phyloP scores from a whole-genome alignment of 2,888 invertebrate genomes.

The Habroteleia sp. region DNA sequence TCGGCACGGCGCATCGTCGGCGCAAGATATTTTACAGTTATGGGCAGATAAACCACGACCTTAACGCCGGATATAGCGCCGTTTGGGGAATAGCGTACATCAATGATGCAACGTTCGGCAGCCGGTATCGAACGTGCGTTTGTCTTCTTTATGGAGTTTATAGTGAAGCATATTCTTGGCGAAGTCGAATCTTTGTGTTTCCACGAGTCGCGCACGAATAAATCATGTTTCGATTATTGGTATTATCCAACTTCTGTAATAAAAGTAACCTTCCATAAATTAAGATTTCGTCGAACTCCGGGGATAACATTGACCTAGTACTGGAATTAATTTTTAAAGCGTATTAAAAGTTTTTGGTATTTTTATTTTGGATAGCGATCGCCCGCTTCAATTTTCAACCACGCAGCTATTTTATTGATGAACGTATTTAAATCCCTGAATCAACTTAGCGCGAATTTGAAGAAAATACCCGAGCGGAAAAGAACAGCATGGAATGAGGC shows the following conservation, averaged over 20 bases:
- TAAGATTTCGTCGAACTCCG: slow-evolving; percentile 25
- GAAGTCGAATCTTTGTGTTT: slow-evolving; percentile 55
- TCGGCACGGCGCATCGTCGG: slow-evolving; percentile 67
- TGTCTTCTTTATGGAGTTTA: slow-evolving; percentile 79
- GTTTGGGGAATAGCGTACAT: slow-evolving; percentile 79
- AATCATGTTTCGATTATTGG: slow-evolving; percentile 55
- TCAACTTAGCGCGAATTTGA: too few relatives aligned
- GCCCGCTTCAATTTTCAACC: too few relatives aligned
- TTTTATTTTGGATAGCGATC: too few relatives aligned
- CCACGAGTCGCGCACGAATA: slow-evolving; percentile 35
- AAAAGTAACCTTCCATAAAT: slow-evolving; percentile 37
- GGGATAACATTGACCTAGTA: slow-evolving; percentile 48
- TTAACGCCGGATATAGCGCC: slow-evolving; percentile 74
- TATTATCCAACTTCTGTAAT: slow-evolving; percentile 44
- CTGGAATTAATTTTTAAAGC: slow-evolving; percentile 47
- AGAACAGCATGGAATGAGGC: too few relatives aligned
- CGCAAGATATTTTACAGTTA: slow-evolving; percentile 78
- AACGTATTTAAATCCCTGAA: slow-evolving; percentile 1
- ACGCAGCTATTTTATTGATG: slow-evolving; percentile 18
- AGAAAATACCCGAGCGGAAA: too few relatives aligned
- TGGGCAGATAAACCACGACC: slow-evolving; percentile 78
- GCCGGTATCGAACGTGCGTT: slow-evolving; percentile 75
- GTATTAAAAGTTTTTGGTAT: slow-evolving; percentile 32
- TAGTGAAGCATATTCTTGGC: slow-evolving; percentile 73
- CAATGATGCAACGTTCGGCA: slow-evolving; percentile 78